Base-by-base conservation (phyloP, 2,113 vertebrate genomes). In the Brienomyrus brachyistius region DNA sequence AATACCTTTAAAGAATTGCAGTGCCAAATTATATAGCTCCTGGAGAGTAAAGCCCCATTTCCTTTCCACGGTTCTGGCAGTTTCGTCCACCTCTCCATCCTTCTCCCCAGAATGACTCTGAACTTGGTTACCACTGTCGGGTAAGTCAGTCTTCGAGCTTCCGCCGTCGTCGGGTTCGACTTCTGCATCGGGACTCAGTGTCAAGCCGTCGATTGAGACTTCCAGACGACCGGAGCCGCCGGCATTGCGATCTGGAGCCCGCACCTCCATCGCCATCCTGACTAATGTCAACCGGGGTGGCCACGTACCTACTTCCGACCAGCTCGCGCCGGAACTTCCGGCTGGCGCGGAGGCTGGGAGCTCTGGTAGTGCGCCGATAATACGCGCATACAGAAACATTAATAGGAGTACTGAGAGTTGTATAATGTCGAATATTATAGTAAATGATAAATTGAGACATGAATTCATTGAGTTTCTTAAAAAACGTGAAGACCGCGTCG, bases 221-320 rank as follows among this genome's bases (percentile, higher is more conserved):
- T 99, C 98, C 50, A 99, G 97, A 84, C 97, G 96, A 95, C 97
- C 97, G 4, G 97, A 96, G 92, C 93, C 95, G 93, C 97, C 95
- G 86, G 94, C 95, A 92, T 94, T 93, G 93, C 96, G 94, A 94
- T 95, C 95, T 92, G 95, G 94, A 96, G 95, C 97, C 93, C 95
- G 97, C 96, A 97, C 96, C 95, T 97, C 97, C 93, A 96, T 97
- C 95, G 92, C 96, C 96, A 93, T 97, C 96, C 93, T 96, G 96
- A 94, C 94, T 94, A 95, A 95, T 95, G 95, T 94, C 96, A 95
- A 96, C 95, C 95, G 96, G 94, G 96, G 96, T 96, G 94, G 98
- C 97, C 98, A 99, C 98, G 98, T 99, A 97, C 95, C 52, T 97
- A 98, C 97, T 98, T 99, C 98, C 98, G 95, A 93, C 91, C 92